phyloP scores from a whole-genome alignment of 2,113 vertebrate species.

The Myotis davidii region DNA sequence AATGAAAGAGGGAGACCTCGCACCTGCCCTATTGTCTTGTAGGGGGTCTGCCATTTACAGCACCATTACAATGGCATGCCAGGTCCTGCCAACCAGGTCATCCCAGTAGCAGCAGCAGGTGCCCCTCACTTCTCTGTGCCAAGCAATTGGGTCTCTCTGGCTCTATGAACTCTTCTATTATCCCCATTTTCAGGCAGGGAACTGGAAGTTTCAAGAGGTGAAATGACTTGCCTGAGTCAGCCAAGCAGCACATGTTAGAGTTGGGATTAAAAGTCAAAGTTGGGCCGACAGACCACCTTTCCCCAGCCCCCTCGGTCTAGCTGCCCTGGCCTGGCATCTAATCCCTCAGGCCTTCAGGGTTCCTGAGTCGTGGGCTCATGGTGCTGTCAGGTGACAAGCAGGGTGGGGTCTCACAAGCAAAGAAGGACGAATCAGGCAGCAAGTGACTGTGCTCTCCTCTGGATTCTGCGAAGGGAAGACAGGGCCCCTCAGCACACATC shows the following conservation, averaged over 20 bases:
- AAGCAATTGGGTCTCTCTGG: not conserved
- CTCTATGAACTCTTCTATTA: not conserved
- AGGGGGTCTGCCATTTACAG: not conserved
- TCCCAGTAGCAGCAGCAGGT: not conserved
- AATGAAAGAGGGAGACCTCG: not conserved
- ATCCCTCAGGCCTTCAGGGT: not conserved
- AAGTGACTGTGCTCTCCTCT: not conserved
- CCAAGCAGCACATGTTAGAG: not conserved
- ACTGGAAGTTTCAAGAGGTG: not conserved
- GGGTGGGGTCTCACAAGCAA: not conserved
- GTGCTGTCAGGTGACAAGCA: slow-evolving; percentile 22
- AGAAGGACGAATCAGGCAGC: not conserved
- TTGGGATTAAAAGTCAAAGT: not conserved
- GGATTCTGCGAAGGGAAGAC: not conserved
- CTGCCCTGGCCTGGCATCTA: not conserved
- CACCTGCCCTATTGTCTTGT: not conserved
- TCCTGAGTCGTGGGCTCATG: not conserved
- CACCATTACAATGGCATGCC: too few species aligned
- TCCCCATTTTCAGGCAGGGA: not conserved
- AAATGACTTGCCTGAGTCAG: not conserved
- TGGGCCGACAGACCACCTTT: not conserved
- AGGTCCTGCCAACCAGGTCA: not conserved
- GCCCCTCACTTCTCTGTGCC: not conserved
- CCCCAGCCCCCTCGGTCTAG: not conserved
- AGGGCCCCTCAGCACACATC: not conserved